Conservation (phyloP, 2,888 invertebrate species). For the Hanleya hanleyi region DNA sequence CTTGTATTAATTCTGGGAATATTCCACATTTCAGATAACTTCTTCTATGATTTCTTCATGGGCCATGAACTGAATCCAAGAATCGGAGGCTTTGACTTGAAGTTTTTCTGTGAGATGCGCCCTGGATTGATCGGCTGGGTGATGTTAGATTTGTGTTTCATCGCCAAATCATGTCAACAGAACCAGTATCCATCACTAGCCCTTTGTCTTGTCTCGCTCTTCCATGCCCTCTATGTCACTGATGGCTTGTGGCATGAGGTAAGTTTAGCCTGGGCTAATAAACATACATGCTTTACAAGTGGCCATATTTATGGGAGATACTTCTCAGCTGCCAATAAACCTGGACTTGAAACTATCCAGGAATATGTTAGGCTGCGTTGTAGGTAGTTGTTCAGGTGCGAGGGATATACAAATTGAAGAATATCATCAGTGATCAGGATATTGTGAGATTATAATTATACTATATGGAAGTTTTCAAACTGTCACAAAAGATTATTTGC, state of each 20-base stretch:
- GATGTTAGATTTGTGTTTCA: conserved; percentile 65
- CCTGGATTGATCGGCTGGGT: conserved; percentile 74
- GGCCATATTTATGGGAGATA: conserved; percentile 4
- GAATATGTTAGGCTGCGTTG: neutral
- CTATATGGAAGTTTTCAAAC: too few relatives aligned
- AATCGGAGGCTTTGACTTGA: conserved; percentile 80
- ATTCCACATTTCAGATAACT: conserved; percentile 78
- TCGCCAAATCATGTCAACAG: conserved; percentile 56
- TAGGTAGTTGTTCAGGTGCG: too few relatives aligned
- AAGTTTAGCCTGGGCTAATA: conserved; percentile 15
- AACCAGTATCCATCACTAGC: conserved; percentile 51
- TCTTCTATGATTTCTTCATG: conserved; percentile 83
- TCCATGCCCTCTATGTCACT: conserved; percentile 78
- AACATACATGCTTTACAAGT: too few relatives aligned
- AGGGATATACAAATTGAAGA: too few relatives aligned
- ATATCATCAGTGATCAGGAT: too few relatives aligned
- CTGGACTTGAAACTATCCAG: neutral
- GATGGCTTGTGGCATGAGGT: conserved; percentile 80
- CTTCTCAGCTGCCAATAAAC: neutral
- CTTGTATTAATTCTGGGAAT: too few relatives aligned
- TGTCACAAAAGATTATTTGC: too few relatives aligned
- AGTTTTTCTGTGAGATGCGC: conserved; percentile 77
- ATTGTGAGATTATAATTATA: too few relatives aligned
- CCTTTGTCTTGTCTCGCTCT: conserved; percentile 69
- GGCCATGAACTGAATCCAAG: conserved; percentile 84